Evolutionary conservation across 2,888 invertebrate genomes (phyloP), one percentile per base, ranked within the genome.

Genomic region (Yponomeuta malinellus): DNA sequence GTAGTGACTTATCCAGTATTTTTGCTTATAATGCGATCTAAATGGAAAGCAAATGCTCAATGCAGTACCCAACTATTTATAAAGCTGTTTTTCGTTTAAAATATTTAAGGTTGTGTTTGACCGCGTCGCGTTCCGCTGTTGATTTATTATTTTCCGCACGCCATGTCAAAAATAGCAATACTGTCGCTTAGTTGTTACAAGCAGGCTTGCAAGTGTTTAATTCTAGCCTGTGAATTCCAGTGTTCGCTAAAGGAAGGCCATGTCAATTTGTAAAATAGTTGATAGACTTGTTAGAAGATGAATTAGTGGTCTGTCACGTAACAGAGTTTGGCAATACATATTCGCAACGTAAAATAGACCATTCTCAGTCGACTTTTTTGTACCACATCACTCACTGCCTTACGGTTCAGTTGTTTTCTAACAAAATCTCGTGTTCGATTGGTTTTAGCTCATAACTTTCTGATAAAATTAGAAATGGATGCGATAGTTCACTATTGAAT

Each of bases 391-490:
- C 69, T 23, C 23, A 23, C 23, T 69, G 69, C 63, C 63, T 69
- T 69, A n/a, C 1, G 69, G 33, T 63, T 69, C n/a, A 33, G 52
- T 59, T 10, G 48, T 31, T 59, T 52, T 37, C 59, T 67, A 59
- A 15, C 15, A 59, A 59, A 33, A 29, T 52, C 63, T 65, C 48
- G 68, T 68, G 68, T 70, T 43, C 68, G 70, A 72, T 69, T 72
- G 72, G 68, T 68, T 33, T 63, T 71, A 68, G 48, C 37, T 63
- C 15, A 23, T 69, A 59, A 69, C 69, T 69, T 69, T 59, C 69
- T 69, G 69, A 69, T 69, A 3, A 69, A 29, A 69, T 69, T 69
- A 69, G 59, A 23, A 59, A 33, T 69, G 31, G 23, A 29, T 33
- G 31, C n/a, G 9, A 15, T 8, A 15, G 52, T 59, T 59, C 15